Evolutionary conservation across 2,888 invertebrate genomes (phyloP).

Genomic region (Rhaphigaster nebulosa): DNA sequence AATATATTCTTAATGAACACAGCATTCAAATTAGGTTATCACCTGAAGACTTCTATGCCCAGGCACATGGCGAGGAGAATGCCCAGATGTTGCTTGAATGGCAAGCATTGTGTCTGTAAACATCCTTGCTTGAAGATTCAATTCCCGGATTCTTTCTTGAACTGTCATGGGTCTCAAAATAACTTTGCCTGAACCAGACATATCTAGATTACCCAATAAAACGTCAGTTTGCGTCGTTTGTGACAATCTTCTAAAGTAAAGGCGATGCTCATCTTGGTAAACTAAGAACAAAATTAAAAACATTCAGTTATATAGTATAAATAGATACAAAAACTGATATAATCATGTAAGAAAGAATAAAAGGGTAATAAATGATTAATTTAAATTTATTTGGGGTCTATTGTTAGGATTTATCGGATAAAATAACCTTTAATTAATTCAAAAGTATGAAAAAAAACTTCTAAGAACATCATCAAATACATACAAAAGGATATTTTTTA

Average conservation of each 20-base stretch:
- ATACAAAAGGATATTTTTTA: no score
- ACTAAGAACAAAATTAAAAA: conserved; percentile 63
- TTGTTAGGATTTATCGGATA: neutral
- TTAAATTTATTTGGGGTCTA: neutral
- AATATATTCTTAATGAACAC: neutral
- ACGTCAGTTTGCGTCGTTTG: conserved; percentile 71
- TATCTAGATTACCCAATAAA: conserved; percentile 69
- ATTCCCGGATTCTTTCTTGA: conserved; percentile 70
- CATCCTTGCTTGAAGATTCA: conserved; percentile 70
- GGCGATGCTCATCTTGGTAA: conserved; percentile 68
- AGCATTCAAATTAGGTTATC: neutral
- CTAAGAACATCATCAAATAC: neutral
- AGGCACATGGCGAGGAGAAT: conserved; percentile 67
- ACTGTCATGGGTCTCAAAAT: conserved; percentile 69
- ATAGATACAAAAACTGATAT: neutral
- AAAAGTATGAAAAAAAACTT: neutral
- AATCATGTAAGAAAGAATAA: neutral
- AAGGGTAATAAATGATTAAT: neutral
- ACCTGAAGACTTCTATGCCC: conserved; percentile 68
- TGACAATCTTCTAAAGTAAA: conserved; percentile 69
- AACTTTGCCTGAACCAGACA: conserved; percentile 68
- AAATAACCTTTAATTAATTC: neutral
- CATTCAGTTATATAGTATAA: neutral
- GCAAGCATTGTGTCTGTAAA: conserved; percentile 71
- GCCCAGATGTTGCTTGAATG: conserved; percentile 67